phyloP scores from a whole-genome alignment of 2,888 invertebrate genomes.

The Agrochola circellaris region DNA sequence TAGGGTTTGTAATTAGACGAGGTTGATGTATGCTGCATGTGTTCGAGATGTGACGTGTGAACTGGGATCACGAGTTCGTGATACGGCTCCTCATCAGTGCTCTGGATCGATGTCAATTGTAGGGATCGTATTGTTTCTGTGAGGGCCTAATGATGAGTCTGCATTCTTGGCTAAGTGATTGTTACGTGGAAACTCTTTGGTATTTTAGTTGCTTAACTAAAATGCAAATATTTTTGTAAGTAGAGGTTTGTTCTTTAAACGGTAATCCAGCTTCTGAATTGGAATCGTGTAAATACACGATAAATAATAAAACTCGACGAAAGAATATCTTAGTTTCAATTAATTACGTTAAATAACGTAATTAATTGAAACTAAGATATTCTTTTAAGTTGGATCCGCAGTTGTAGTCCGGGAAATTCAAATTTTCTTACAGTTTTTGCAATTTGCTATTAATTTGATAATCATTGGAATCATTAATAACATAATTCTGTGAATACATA shows the following conservation, averaged over 20 bases:
- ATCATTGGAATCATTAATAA: too few relatives aligned
- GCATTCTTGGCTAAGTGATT: constrained; percentile 52
- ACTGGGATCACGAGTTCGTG: constrained; percentile 64
- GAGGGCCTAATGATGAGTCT: constrained; percentile 43
- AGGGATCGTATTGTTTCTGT: constrained; percentile 56
- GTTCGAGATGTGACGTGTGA: constrained; percentile 67
- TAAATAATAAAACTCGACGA: too few relatives aligned
- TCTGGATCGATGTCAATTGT: constrained; percentile 66
- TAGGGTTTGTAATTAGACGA: constrained; percentile 66
- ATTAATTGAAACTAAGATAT: too few relatives aligned
- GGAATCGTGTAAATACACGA: not conserved
- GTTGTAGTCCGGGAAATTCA: too few relatives aligned
- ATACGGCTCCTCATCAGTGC: constrained; percentile 53
- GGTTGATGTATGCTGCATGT: constrained; percentile 65
- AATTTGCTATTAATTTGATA: too few relatives aligned
- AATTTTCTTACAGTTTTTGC: too few relatives aligned
- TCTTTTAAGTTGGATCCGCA: too few relatives aligned
- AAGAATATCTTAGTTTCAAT: too few relatives aligned
- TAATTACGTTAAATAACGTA: too few relatives aligned
- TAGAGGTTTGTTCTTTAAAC: not conserved
- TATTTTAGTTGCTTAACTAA: constrained; percentile 38
- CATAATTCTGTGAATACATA: too few relatives aligned
- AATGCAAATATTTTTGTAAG: constrained; percentile 11
- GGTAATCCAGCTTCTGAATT: not conserved
- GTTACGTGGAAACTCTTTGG: constrained; percentile 37